Conservation (phyloP, 2,888 invertebrate species). For the Caenorhabditis japonica region DNA sequence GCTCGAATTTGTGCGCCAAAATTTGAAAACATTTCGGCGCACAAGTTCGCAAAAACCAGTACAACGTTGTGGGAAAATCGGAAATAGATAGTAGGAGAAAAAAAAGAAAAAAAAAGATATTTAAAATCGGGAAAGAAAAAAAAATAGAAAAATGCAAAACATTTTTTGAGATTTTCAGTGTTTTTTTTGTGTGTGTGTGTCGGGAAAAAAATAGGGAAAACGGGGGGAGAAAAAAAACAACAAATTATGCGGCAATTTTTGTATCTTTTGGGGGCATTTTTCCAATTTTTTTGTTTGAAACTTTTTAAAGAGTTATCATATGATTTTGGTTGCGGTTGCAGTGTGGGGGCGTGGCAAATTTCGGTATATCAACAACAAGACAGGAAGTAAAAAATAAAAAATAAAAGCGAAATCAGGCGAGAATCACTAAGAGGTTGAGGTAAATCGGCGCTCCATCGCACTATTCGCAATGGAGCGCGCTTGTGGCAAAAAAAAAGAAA, state of each 20-base stretch:
- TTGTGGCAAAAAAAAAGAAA: neutral
- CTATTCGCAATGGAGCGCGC: constrained; percentile 15
- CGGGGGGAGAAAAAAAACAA: constrained; percentile 1
- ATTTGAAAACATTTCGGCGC: constrained; percentile 9
- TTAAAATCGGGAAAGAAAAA: too few relatives aligned
- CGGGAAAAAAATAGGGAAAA: neutral
- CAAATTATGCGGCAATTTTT: constrained; percentile 15
- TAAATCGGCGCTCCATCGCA: constrained; percentile 2
- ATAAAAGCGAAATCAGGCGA: neutral
- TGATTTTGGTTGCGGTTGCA: constrained; percentile 28
- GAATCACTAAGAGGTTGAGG: neutral
- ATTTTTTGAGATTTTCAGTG: neutral
- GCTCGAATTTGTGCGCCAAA: constrained; percentile 37
- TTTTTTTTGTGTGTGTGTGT: too few relatives aligned
- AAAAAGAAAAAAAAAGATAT: constrained; percentile 11
- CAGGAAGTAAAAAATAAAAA: constrained; percentile 3
- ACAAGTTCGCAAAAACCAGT: constrained; percentile 44
- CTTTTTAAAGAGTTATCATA: constrained; percentile 16
- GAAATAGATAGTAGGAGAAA: neutral
- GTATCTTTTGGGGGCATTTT: constrained; percentile 28
- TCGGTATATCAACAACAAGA: constrained; percentile 38
- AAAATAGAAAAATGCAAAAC: neutral
- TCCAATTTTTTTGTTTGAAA: constrained; percentile 19
- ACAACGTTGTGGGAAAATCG: constrained; percentile 20
- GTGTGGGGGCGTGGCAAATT: constrained; percentile 8